Evolutionary conservation across 2,113 vertebrate genomes (phyloP).

Genomic region (Peromyscus leucopus): DNA sequence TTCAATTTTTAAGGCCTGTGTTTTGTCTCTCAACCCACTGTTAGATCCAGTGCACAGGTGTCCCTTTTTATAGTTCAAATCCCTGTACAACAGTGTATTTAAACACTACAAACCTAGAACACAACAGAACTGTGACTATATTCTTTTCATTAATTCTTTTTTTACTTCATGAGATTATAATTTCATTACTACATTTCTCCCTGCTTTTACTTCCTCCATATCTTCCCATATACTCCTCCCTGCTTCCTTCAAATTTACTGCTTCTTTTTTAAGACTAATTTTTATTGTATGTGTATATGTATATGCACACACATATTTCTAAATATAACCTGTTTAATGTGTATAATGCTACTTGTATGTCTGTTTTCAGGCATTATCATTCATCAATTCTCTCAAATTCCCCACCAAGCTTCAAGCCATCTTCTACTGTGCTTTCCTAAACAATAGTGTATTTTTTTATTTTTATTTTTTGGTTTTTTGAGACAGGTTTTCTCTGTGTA

Average conservation of each 20-base stretch:
- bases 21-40: background rate
- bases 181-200: background rate
- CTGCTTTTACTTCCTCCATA: background rate
- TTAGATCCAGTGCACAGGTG: background rate
- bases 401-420: accelerated
- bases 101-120: background rate
- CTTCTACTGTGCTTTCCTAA: background rate
- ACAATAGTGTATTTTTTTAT: background rate
- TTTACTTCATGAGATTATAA: background rate
- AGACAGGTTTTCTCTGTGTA: too few relatives aligned
- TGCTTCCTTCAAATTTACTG: background rate
- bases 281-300: background rate
- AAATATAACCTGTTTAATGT: background rate
- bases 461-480: too few relatives aligned
- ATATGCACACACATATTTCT: background rate
- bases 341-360: background rate
- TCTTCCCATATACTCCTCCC: background rate
- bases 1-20: background rate
- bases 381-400: background rate
- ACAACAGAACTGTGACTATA: background rate
- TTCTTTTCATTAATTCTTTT: background rate
- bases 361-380: background rate
- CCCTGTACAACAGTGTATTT: background rate
- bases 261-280: background rate
- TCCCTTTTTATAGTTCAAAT: background rate